A percentile compares a stretch with the other conserved stretches of the same genome.
phyloP scores from a whole-genome alignment of 2,888 invertebrate species.

The Drosophila histrio region DNA sequence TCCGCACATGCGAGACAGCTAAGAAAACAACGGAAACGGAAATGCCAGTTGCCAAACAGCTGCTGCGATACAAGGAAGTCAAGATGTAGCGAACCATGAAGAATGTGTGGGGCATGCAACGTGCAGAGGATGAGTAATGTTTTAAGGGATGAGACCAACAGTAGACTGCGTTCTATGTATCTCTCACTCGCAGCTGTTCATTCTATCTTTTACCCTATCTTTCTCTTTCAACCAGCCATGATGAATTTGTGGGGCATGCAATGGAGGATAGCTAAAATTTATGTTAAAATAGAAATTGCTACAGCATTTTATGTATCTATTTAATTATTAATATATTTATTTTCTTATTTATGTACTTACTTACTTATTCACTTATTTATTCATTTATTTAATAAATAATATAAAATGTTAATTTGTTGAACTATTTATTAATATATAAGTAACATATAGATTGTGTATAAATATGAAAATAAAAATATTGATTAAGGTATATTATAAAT shows the following conservation, averaged over 20 bases:
- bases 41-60: slow-evolving; percentile 21
- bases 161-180: background rate
- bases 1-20: background rate
- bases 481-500: no score
- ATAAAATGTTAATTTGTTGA: no score
- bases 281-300: no score
- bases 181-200: background rate
- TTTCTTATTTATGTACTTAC: no score
- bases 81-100: background rate
- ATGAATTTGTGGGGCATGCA: background rate
- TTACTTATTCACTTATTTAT: no score
- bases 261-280: background rate
- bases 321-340: no score
- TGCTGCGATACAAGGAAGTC: slow-evolving; percentile 9
- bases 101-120: background rate
- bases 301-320: no score
- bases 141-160: background rate
- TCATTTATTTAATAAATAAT: no score
- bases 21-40: slow-evolving; percentile 35
- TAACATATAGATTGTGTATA: no score
- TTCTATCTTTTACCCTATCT: background rate
- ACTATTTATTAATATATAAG: no score
- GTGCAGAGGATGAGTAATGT: background rate
- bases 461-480: no score
- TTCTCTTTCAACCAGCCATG: background rate